Base-by-base conservation (phyloP, 2,797 vertebrate genomes). In the Arrhamphus sclerolepis region DNA sequence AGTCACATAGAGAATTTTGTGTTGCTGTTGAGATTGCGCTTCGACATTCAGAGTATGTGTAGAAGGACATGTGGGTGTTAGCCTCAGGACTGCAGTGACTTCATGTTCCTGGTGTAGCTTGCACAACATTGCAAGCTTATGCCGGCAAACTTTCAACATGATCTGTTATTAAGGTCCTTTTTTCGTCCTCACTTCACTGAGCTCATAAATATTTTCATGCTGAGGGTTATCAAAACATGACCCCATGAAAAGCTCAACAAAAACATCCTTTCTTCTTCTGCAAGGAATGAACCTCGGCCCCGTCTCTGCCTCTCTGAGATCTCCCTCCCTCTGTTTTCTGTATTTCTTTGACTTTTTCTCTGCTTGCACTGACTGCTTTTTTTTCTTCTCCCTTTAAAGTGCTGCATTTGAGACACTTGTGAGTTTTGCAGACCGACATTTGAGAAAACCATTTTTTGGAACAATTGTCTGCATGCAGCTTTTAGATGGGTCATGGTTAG, bases 201-300 rank as follows among this genome's bases (percentile, higher is more conserved):
- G 74, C 77, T 82, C 72, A 80, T 82, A 85, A 88, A 89, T 91
- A 88, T 89, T 91, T 91, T 89, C 85, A 84, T 76, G 87, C 50
- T 22, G 80, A 81, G 75, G 87, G 89, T 91, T 91, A 91, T 89
- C 81, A 88, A 55, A 91, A 87, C 85, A 89, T 70, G 75, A 88
- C 88, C 87, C 85, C 57, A 29, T 60, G 58, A 78, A 86, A 80
- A 75, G 62, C 70, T 52, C 79, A 87, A 88, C 83, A 81, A 86
- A n/a, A 87, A 77, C 76, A 89, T 88, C 90, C 83, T 81, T 86
- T 81, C 69, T 80, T 54, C 71, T 77, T 67, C 41, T 65, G 62
- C 60, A 48, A 58, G 60, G 57, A 72, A 73, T 63, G 53, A 66
- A 73, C 78, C 62, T 46, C 50, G 46, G 63, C 52, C 20, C 21